Base-by-base conservation (phyloP, 2,113 vertebrate species). In the Mustelus asterias region DNA sequence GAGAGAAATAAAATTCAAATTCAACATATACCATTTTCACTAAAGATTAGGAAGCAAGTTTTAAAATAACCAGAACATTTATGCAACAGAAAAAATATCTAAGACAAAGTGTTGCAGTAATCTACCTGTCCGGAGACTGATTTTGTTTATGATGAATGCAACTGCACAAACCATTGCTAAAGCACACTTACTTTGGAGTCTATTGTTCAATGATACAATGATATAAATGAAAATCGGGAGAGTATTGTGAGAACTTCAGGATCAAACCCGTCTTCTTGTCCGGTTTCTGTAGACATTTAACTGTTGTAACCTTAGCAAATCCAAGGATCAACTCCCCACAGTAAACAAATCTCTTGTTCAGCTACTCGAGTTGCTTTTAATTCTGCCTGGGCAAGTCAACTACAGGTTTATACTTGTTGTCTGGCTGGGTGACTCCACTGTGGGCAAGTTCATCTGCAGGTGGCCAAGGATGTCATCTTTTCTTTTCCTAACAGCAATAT, bases 381-480 rank as follows among this genome's bases (percentile, higher is more conserved):
- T 76, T 76, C 69, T 95, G 94, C 44, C 69, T 95, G 94, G 94
- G 94, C 94, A 95, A 95, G 94, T 95, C 67, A 72, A 44, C 9
- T 72, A 72, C 94, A 95, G 69, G 94, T 95, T 95, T 76, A 54
- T 95, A 95, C 94, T 95, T 95, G 94, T 93, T 93, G 58, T 76
- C 41, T 70, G 65, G 11, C 69, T 95, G 69, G 37, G 22, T 44
- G 37, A 94, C 37, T 94, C 63, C 10, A 44, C 65, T 69, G n/a
- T 94, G 94, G 54, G 94, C 94, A 76, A 95, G 67, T 95, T 95
- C 69, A 95, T 76, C 94, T 54, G 69, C 94, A 72, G 41, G 67
- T 72, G 67, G 69, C 94, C 69, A 95, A 48, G 67, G 67, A 95
- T 95, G 94, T 76, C 94, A 95, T 72, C 41, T 22, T 95, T 72